These are phyloP conservation scores for Apostichopus japonicus DNA, from an alignment of 35 echinoderm and acorn worm species.

Conservation along the genomic window DNA sequence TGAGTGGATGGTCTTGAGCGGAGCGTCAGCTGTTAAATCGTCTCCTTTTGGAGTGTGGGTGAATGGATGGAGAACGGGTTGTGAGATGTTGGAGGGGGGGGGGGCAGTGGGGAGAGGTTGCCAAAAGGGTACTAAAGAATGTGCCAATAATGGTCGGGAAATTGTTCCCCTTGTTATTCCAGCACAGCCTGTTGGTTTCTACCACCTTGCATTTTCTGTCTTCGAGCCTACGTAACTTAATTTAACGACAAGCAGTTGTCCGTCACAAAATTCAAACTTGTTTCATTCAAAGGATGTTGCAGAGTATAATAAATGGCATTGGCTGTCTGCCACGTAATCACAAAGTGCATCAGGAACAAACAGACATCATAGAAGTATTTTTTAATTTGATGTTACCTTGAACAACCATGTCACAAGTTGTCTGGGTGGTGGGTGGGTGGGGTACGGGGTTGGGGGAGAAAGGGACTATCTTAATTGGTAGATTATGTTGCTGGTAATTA, in stretches of 20 bases:
- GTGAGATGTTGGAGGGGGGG: background rate
- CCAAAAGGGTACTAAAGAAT: background rate
- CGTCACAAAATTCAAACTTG: no score
- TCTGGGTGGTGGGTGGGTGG: no score
- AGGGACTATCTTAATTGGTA: no score
- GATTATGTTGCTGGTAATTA: no score
- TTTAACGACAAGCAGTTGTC: no score
- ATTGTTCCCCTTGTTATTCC: no score
- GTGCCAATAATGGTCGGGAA: background rate
- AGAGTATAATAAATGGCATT: background rate
- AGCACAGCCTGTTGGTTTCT: no score
- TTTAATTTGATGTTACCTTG: background rate
- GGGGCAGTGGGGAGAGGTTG: background rate
- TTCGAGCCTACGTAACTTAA: no score
- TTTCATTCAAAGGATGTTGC: no score
- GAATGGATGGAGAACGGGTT: background rate
- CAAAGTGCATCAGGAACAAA: background rate
- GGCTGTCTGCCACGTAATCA: background rate
- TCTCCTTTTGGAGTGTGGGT: background rate
- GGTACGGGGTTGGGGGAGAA: no score
- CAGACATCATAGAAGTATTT: background rate
- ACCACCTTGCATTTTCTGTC: no score
- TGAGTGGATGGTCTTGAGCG: background rate
- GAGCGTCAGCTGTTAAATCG: background rate
- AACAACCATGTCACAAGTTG: background rate